Evolutionary conservation across 2,113 vertebrate genomes (phyloP).

Genomic region (Circaetus cinerascens): DNA sequence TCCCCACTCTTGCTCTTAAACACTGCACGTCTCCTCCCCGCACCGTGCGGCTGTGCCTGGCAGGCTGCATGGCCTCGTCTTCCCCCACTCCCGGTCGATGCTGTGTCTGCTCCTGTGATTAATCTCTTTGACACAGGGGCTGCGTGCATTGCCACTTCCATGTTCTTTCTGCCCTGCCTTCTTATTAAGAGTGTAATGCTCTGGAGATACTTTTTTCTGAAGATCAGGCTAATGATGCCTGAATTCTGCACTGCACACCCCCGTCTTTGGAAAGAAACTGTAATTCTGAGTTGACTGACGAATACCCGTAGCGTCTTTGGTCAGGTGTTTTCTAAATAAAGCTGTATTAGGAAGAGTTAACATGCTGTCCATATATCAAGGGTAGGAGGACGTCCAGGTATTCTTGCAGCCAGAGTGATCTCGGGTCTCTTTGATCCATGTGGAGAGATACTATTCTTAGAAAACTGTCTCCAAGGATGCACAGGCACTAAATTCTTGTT

Average conservation of each 20-base stretch:
- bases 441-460: not conserved
- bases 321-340: not conserved
- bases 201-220: not conserved
- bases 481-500: not conserved
- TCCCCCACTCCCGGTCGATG: rapidly evolving
- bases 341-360: not conserved
- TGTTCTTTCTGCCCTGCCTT: not conserved
- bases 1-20: not conserved
- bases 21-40: rapidly evolving
- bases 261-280: rapidly evolving
- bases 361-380: rapidly evolving
- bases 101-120: not conserved
- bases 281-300: not conserved
- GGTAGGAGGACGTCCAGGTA: not conserved
- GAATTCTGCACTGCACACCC: not conserved
- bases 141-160: not conserved
- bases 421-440: not conserved
- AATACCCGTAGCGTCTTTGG: not conserved
- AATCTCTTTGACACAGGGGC: not conserved
- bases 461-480: not conserved
- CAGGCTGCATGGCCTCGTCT: not conserved
- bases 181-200: not conserved
- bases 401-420: not conserved
- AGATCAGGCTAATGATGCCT: not conserved
- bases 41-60: rapidly evolving